phyloP scores from a whole-genome alignment of 2,113 vertebrate genomes.

The Xyrauchen texanus region DNA sequence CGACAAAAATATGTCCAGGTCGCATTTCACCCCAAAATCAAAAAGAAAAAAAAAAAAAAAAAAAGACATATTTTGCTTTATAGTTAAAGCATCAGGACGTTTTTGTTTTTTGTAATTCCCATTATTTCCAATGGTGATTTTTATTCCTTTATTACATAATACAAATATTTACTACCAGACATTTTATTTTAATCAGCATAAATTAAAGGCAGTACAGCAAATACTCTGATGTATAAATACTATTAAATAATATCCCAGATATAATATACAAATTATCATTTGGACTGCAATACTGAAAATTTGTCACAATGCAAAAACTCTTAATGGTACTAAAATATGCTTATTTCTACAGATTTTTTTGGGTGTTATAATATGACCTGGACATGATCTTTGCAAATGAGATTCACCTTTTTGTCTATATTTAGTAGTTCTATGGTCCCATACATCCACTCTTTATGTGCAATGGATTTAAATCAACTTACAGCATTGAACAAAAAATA shows the following conservation, averaged over 20 bases:
- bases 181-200: too few relatives aligned
- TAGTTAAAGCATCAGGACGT: neutral
- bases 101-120: too few relatives aligned
- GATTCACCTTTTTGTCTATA: neutral
- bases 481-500: neutral
- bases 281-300: too few relatives aligned
- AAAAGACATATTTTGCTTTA: neutral
- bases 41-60: neutral
- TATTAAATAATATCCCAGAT: too few relatives aligned
- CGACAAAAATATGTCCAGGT: neutral
- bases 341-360: neutral
- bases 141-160: too few relatives aligned
- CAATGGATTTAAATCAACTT: neutral
- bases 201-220: too few relatives aligned
- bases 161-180: too few relatives aligned
- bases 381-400: neutral
- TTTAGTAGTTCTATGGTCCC: conserved; percentile 16
- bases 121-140: too few relatives aligned
- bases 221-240: too few relatives aligned
- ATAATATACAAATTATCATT: too few relatives aligned
- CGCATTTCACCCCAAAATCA: neutral
- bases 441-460: conserved; percentile 8
- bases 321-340: neutral
- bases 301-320: too few relatives aligned
- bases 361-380: neutral